Evolutionary conservation across 1,140 invertebrate genomes (phyloP), one percentile per base, ranked within the genome.

Genomic region (Archivesica marissinica): DNA sequence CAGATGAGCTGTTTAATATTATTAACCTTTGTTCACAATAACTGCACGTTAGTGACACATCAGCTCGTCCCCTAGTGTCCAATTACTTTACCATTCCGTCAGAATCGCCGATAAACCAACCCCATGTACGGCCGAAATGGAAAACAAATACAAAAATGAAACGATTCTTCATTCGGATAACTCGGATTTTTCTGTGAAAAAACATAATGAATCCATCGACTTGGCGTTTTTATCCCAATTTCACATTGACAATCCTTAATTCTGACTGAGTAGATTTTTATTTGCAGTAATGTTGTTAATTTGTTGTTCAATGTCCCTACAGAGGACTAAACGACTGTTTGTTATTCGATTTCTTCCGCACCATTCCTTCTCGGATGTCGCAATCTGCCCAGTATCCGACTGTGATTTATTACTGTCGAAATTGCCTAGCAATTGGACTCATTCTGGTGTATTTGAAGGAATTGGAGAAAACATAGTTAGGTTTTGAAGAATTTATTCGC

Each of bases 11-110:
- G 52, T 75, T 75, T 83, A 74, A 83, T 54, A 44, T 61, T 38
- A 83, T 83, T 83, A 59, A 83, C 80, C 80, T 75, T 83, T 83
- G 80, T 75, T 38, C 28, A 44, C 38, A 68, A 23, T 30, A 30
- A 47, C 41, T 1, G 76, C 23, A 25, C 25, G 25, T 33, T 50
- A 61, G n/a, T 50, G 44, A 54, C 78, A 70, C 35, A 54, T 81
- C 54, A 35, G 44, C 64, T 64, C 78, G 50, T 64, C 78, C 64
- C 54, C 64, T 52, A 33, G 11, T 47, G 77, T 47, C 41, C 0
- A 15, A 35, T 23, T 44, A 52, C 15, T 33, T 23, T 47, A 76
- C 35, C n/a, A n/a, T n/a, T n/a, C n/a, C n/a, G 54, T 66, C 39
- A 64, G 15, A 78, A 35, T 17, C 30, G 28, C 39, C 11, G n/a